Evolutionary conservation across 2,113 vertebrate genomes (phyloP).

Genomic region (Eidolon helvum): DNA sequence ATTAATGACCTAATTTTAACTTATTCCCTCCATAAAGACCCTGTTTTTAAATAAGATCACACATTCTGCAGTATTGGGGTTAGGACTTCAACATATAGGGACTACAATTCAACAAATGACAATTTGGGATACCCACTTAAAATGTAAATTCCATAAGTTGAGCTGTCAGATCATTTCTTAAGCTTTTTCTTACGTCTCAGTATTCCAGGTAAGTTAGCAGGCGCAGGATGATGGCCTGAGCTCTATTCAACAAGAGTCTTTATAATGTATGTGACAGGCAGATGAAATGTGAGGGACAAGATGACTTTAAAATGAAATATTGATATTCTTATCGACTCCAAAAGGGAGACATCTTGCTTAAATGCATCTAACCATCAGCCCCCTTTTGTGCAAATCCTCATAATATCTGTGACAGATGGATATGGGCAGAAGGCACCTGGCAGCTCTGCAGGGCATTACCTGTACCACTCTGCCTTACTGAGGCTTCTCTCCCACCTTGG

Average conservation of each 20-base stretch:
- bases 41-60: not conserved
- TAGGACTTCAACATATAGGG: rapidly evolving
- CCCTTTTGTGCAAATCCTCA: rapidly evolving
- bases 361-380: rapidly evolving
- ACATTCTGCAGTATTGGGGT: not conserved
- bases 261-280: not conserved
- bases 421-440: not conserved
- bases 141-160: not conserved
- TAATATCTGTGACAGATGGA: rapidly evolving
- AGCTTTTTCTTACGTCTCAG: not conserved
- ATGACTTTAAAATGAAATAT: not conserved
- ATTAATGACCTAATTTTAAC: not conserved
- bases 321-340: not conserved
- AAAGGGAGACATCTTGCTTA: not conserved
- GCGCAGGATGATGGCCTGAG: rapidly evolving
- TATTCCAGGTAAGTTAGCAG: not conserved
- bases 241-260: rapidly evolving
- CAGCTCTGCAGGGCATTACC: rapidly evolving
- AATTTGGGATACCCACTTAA: not conserved
- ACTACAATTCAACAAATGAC: rapidly evolving
- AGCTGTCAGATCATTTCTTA: too few relatives aligned
- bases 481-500: not conserved
- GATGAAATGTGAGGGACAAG: not conserved
- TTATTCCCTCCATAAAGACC: not conserved
- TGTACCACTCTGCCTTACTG: not conserved